These are phyloP conservation scores for Tachycineta bicolor DNA, from an alignment of 2,113 vertebrate genomes.

Conservation along the genomic window DNA sequence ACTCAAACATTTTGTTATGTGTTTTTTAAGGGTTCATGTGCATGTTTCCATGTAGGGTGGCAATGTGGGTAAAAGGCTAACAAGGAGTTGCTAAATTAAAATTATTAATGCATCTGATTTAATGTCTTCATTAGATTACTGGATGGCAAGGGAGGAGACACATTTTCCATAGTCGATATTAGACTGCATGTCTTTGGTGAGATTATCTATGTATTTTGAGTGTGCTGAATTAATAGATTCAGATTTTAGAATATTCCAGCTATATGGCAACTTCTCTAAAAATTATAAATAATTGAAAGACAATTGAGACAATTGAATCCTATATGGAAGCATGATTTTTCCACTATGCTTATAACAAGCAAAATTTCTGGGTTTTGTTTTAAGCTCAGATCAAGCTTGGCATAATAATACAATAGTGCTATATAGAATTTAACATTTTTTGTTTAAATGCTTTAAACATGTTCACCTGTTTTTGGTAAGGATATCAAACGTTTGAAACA, in stretches of 20 bases:
- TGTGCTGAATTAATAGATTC: background rate
- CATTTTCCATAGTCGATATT: background rate
- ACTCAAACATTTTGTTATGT: background rate
- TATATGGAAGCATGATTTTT: background rate
- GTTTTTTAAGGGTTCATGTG: background rate
- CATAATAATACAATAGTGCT: background rate
- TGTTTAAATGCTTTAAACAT: background rate
- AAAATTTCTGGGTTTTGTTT: background rate
- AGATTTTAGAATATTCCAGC: background rate
- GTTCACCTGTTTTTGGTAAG: background rate
- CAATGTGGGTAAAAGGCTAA: background rate
- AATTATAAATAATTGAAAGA: background rate
- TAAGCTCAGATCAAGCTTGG: background rate
- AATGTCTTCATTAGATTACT: background rate
- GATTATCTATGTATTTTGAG: background rate
- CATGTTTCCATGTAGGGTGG: background rate
- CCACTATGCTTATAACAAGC: background rate
- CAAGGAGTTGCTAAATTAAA: background rate
- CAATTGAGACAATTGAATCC: background rate
- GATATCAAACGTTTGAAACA: background rate
- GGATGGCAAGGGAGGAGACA: background rate
- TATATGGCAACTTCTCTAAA: background rate
- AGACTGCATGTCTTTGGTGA: background rate
- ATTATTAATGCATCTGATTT: background rate
- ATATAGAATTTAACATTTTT: background rate